phyloP scores from a whole-genome alignment of 1,140 invertebrate species.

The Lucilia cuprina region DNA sequence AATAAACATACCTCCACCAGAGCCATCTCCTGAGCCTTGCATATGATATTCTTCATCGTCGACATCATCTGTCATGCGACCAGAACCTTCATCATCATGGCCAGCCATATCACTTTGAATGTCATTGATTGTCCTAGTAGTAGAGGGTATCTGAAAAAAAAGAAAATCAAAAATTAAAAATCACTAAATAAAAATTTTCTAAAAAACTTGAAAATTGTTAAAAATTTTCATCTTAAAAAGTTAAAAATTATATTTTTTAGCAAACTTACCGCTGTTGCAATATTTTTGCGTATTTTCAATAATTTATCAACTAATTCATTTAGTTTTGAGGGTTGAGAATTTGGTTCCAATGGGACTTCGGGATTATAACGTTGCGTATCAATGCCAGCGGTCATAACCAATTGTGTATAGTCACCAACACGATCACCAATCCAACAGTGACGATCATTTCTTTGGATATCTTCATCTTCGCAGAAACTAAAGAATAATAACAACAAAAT shows the following conservation, averaged over 20 bases:
- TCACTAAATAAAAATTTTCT: neutral
- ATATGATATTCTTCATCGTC: conserved; percentile 56
- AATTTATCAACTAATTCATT: conserved; percentile 59
- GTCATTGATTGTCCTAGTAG: conserved; percentile 43
- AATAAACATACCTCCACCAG: conserved; percentile 52
- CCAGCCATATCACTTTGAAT: conserved; percentile 60
- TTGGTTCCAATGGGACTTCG: conserved; percentile 53
- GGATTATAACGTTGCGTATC: conserved; percentile 60
- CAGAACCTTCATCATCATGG: conserved; percentile 54
- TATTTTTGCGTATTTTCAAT: conserved; percentile 57
- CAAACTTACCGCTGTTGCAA: conserved; percentile 53
- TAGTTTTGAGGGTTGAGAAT: conserved; percentile 47
- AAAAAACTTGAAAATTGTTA: neutral
- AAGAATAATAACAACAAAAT: neutral
- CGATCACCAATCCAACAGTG: conserved; percentile 61
- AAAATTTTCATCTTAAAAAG: too few relatives aligned
- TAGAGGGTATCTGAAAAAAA: conserved; percentile 46
- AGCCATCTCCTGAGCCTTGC: conserved; percentile 58
- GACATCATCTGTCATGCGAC: conserved; percentile 49
- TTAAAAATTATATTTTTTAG: neutral
- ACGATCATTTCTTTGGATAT: conserved; percentile 50
- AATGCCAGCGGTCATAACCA: conserved; percentile 48
- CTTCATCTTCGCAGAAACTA: conserved; percentile 58
- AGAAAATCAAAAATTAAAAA: neutral
- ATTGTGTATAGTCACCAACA: conserved; percentile 58